Evolutionary conservation across 1,140 invertebrate genomes (phyloP).

Genomic region (Myzus persicae): DNA sequence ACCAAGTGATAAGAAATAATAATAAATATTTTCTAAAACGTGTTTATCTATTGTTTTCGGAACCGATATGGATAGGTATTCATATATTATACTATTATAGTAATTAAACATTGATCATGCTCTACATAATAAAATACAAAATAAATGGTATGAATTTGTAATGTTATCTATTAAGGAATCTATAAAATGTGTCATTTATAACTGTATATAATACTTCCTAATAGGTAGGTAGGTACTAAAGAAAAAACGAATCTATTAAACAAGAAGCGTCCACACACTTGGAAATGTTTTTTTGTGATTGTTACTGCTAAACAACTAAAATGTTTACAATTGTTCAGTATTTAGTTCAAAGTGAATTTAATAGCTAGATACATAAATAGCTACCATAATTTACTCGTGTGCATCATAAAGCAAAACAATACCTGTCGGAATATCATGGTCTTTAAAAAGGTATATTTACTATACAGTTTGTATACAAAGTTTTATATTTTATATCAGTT

Average conservation of each 20-base stretch:
- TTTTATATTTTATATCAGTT: neutral
- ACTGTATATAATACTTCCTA: neutral
- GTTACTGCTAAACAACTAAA: neutral
- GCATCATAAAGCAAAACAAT: neutral
- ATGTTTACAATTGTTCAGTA: slow-evolving; percentile 24
- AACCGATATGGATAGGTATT: neutral
- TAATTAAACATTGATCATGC: slow-evolving; percentile 1
- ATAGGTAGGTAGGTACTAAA: neutral
- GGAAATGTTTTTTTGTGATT: neutral
- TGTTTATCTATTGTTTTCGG: slow-evolving; percentile 1
- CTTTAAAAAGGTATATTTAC: slow-evolving; percentile 18
- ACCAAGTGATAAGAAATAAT: neutral
- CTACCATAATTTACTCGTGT: neutral
- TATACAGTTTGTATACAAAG: neutral
- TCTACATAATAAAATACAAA: neutral
- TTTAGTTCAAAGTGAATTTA: neutral
- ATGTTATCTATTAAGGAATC: slow-evolving; percentile 5
- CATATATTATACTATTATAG: neutral
- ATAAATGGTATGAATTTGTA: neutral
- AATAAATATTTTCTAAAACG: slow-evolving; percentile 42
- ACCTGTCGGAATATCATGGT: neutral
- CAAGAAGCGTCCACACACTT: neutral
- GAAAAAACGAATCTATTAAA: neutral
- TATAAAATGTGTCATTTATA: neutral
- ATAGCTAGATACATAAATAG: neutral